phyloP scores from a whole-genome alignment of 2,888 invertebrate species.

The Drosophila meridiana region DNA sequence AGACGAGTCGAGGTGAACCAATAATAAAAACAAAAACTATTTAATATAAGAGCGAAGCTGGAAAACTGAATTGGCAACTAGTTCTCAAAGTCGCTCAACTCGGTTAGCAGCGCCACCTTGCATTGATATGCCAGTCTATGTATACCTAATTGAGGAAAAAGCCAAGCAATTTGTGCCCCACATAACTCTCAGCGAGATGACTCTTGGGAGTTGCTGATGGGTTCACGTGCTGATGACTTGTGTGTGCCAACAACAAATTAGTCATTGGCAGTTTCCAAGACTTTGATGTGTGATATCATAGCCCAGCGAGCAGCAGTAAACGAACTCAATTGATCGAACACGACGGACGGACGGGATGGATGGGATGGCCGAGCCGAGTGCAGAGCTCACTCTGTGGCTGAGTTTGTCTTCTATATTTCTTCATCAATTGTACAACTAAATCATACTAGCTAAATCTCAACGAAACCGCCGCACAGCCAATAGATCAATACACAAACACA shows the following conservation, averaged over 20 bases:
- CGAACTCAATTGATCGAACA: conserved; percentile 34
- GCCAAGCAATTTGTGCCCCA: conserved; percentile 36
- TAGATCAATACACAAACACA: conserved; percentile 40
- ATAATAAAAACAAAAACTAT: conserved; percentile 27
- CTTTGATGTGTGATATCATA: conserved; percentile 50
- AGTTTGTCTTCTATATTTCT: conserved; percentile 7
- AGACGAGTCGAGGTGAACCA: conserved; percentile 24
- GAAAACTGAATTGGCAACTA: conserved; percentile 32
- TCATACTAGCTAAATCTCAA: conserved; percentile 70
- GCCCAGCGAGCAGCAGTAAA: conserved; percentile 8
- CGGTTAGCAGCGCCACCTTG: conserved; percentile 23
- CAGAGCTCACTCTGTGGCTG: conserved; percentile 3
- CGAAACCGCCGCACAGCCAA: conserved; percentile 62
- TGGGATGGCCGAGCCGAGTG: neutral
- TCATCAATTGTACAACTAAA: conserved; percentile 64
- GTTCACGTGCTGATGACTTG: conserved; percentile 36
- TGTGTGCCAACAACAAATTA: conserved; percentile 55
- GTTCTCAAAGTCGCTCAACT: conserved; percentile 41
- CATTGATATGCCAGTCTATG: neutral
- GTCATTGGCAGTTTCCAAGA: conserved; percentile 35
- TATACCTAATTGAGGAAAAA: conserved; percentile 7
- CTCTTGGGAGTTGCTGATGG: conserved; percentile 38
- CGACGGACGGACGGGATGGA: neutral
- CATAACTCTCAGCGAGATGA: conserved; percentile 34
- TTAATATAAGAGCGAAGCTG: conserved; percentile 12